Conservation (phyloP, 53 echinoderm and acorn worm genomes). For the Mesocentrotus franciscanus region DNA sequence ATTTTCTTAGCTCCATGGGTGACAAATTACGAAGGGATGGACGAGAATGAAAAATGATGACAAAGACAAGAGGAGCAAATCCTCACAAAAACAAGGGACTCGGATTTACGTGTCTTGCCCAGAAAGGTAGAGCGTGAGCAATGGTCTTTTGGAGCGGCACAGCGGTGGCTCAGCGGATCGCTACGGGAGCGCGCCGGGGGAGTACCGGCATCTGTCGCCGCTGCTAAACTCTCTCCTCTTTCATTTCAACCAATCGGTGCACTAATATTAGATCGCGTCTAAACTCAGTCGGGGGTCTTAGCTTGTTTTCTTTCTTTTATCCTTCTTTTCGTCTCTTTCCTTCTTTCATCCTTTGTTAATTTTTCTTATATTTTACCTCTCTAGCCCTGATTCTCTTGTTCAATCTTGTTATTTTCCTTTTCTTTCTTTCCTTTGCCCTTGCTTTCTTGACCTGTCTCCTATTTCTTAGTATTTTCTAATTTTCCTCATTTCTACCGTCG, state of each 20-base stretch:
- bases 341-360: background rate
- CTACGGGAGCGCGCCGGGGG: conserved; percentile 62
- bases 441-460: background rate
- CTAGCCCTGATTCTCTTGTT: background rate
- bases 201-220: conserved; percentile 63
- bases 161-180: conserved; percentile 56
- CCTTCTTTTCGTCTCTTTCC: background rate
- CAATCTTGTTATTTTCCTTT: background rate
- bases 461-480: too few species aligned
- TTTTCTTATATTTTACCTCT: background rate
- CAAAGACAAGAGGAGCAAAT: conserved; percentile 10
- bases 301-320: conserved; percentile 43
- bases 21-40: conserved; percentile 47
- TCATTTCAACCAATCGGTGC: background rate
- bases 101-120: background rate
- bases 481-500: too few species aligned
- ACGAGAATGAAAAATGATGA: conserved; percentile 42
- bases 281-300: conserved; percentile 36
- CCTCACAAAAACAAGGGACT: conserved; percentile 41
- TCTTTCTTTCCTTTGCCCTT: background rate
- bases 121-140: conserved; percentile 3
- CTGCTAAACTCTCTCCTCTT: conserved; percentile 50
- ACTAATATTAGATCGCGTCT: conserved; percentile 61
- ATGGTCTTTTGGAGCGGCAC: conserved; percentile 28
- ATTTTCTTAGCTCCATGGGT: conserved; percentile 58